phyloP scores from a whole-genome alignment of 2,113 vertebrate species.

The Hymenochirus boettgeri region DNA sequence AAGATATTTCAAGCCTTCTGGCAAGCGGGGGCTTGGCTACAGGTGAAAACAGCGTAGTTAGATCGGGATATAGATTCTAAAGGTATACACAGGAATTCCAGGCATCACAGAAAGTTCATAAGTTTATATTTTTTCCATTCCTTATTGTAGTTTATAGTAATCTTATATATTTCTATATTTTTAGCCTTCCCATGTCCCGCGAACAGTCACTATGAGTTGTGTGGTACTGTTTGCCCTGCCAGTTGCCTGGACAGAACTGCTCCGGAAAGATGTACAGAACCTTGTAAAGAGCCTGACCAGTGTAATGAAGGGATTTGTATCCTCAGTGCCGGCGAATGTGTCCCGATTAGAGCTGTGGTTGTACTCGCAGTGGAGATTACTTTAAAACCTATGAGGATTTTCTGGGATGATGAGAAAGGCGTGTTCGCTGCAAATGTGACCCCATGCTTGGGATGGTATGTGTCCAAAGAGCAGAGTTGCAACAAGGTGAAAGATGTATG shows the following conservation, averaged over 20 bases:
- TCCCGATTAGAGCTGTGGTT: constrained; percentile 49
- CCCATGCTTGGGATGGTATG: constrained; percentile 17
- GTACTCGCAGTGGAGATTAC: constrained; percentile 33
- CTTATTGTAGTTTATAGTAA: no score
- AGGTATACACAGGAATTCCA: no score
- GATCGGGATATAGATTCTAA: no score
- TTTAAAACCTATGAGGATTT: constrained; percentile 42
- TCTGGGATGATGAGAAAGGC: constrained; percentile 53
- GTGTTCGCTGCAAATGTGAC: constrained; percentile 46
- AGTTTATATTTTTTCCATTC: no score
- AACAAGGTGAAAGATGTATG: no score
- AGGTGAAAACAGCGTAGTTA: no score
- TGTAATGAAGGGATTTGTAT: constrained; percentile 52
- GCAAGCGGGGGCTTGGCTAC: no score
- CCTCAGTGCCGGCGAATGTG: constrained; percentile 47
- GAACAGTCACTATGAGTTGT: constrained; percentile 45
- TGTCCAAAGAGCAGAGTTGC: constrained; percentile 21
- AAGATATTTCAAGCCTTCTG: no score
- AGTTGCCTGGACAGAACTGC: constrained; percentile 25
- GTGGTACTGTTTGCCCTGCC: constrained; percentile 21
- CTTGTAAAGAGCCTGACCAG: constrained; percentile 38
- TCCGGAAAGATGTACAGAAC: constrained; percentile 15
- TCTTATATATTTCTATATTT: no score
- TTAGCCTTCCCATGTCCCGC: constrained; percentile 31
- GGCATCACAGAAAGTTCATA: no score